Base-by-base conservation (phyloP, 2,888 invertebrate genomes). In the Hyppa rectilinea region DNA sequence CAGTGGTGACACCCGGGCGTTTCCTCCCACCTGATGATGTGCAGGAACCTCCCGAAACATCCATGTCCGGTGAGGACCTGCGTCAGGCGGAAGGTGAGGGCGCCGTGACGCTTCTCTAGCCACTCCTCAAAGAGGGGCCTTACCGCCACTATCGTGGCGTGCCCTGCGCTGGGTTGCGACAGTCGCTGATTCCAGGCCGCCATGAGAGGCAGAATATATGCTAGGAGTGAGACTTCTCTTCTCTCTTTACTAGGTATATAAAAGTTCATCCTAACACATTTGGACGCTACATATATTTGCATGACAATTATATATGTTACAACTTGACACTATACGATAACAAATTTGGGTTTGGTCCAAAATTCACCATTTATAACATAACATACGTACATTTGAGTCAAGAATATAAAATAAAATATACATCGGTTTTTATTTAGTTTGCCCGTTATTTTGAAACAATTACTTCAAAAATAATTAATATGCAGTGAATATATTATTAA, bases 311-410 rank as follows among this genome's bases (percentile, higher is more conserved):
- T 61, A 45, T 58, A 70, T 79, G 61, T 75, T 71, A 81, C 47
- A 65, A 66, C 29, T 55, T 50, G 62, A 77, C 43, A 67, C 47
- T 66, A 71, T 38, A 58, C 31, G 36, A 49, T 49, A 61, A 74
- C 55, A 66, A 70, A 67, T 56, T 71, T 62, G 66, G 31, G 68
- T 69, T 84, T 83, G 83, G 83, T 85, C 83, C 83, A 77, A 80
- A 68, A 80, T 80, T 71, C 67, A 65, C 56, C 59, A 71, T 76
- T 71, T 50, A 64, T 29, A 72, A 67, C 55, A 63, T 60, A 76
- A 77, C 59, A 72, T 62, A 77, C 59, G 71, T 62, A 65, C 31
- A 73, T 47, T 56, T 82, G 47, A 61, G 55, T 84, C 34, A 69
- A 67, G 43, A 63, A 64, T 36, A 53, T 62, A 49, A 43, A 61